A percentile compares a stretch with the other conserved stretches of the same genome.
These are phyloP conservation scores for Urophycis tenuis DNA, from an alignment of 2,797 vertebrate genomes.

Conservation along the genomic window DNA sequence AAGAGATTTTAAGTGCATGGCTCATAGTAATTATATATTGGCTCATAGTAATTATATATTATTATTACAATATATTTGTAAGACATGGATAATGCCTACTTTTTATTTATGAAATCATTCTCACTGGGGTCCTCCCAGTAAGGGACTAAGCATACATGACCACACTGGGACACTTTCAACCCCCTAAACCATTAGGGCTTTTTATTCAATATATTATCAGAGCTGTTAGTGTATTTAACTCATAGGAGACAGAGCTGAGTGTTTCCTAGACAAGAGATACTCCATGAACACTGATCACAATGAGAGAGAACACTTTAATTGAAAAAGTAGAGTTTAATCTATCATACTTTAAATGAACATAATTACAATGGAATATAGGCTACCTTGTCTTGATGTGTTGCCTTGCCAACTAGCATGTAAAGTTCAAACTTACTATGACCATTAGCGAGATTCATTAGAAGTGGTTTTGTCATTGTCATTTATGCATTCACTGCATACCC, in stretches of 20 bases:
- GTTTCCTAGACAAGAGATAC: not conserved
- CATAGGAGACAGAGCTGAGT: no score
- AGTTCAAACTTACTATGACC: no score
- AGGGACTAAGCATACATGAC: not conserved
- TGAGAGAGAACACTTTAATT: not conserved
- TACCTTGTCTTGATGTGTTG: not conserved
- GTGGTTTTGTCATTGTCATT: not conserved
- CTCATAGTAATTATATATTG: not conserved
- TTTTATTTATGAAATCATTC: not conserved
- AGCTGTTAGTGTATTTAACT: no score
- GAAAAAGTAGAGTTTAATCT: not conserved
- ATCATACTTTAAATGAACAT: not conserved
- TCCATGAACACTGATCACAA: not conserved
- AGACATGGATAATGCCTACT: not conserved
- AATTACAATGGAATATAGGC: not conserved
- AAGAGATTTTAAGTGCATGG: not conserved
- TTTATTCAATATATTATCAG: not conserved
- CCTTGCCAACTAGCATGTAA: not conserved
- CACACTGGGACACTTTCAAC: no score
- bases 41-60: not conserved
- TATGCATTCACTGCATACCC: not conserved
- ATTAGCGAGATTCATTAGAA: not conserved
- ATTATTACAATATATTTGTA: not conserved
- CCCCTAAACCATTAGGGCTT: no score
- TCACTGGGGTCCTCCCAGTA: not conserved